Base-by-base conservation (phyloP, 1,140 invertebrate species). In the Cyclargus thomasi region DNA sequence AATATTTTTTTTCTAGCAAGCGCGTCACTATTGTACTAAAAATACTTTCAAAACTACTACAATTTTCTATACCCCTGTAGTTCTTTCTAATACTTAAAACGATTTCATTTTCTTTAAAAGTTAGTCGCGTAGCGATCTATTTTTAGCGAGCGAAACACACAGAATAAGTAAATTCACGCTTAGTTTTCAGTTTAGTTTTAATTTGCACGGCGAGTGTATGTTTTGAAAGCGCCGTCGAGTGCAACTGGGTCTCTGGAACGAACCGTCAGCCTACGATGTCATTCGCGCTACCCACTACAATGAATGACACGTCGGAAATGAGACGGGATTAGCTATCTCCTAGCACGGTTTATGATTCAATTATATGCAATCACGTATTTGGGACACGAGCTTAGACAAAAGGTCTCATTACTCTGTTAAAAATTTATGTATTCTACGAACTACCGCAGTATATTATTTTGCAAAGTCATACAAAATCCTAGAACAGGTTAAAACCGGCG, bases 251-350 rank as follows among this genome's bases (percentile, higher is more conserved):
- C 71, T 79, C 73, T 76, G 74, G 76, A 79, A 75, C 77, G 75
- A 75, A 29, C 59, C 73, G 73, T 75, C 77, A 79, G 68, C 65
- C 76, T 74, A 79, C 79, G 80, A 83, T 83, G 77, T 81, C 78
- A 82, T 82, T 83, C 78, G 75, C 75, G 74, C 76, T 78, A 77
- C 73, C 78, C 72, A 78, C 80, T 80, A 79, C 75, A 80, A 74
- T 74, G 70, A 73, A 74, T 77, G 80, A 85, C 80, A 79, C 66
- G 76, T 73, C 74, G 83, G 81, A 82, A 85, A 83, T 82, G 76
- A 80, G 79, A 79, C 78, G 76, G 76, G 77, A 85, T 81, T 82
- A 80, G 74, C 78, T 79, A 70, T 67, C 65, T 69, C 67, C 64
- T 62, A 64, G 47, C 53, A 20, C 10, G 55, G 55, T 59, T 59